phyloP scores from a whole-genome alignment of 2,888 invertebrate genomes.

The Incurvaria masculella region DNA sequence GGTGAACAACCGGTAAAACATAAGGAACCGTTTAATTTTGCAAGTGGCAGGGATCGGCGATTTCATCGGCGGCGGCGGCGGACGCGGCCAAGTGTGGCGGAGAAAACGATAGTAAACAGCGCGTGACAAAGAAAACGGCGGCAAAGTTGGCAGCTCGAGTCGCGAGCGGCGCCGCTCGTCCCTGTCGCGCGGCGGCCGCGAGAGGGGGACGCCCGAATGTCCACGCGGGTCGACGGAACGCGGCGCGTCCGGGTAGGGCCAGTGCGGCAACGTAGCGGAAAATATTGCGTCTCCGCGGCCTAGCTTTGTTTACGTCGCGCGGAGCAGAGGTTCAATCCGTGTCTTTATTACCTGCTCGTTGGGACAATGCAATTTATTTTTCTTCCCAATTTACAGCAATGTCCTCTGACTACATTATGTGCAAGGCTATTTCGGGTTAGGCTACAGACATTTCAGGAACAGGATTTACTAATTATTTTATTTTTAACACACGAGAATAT shows the following conservation, averaged over 20 bases:
- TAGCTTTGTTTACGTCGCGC: slow-evolving; percentile 42
- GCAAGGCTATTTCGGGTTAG: no score
- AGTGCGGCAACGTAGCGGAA: slow-evolving; percentile 35
- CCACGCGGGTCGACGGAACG: slow-evolving; percentile 12
- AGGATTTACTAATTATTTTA: no score
- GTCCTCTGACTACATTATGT: no score
- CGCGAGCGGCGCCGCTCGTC: not conserved
- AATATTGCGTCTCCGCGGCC: slow-evolving; percentile 31
- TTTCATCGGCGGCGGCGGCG: not conserved
- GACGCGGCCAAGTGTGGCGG: slow-evolving; percentile 6
- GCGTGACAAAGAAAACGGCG: slow-evolving; percentile 20
- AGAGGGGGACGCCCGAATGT: not conserved
- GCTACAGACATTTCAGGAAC: no score
- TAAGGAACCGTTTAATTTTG: no score
- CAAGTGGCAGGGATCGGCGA: no score
- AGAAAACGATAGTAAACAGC: slow-evolving; percentile 22
- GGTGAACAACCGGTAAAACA: no score
- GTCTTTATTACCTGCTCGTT: no score
- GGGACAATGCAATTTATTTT: no score
- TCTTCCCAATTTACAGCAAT: no score
- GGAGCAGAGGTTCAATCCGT: not conserved
- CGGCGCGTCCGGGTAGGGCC: slow-evolving; percentile 18
- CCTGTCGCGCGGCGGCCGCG: not conserved
- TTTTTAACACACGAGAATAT: no score
- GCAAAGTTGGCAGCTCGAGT: no score